A percentile compares a stretch with the other conserved stretches of the same genome.
phyloP scores from a whole-genome alignment of 2,888 invertebrate species.

The Scaptomyza reducta region DNA sequence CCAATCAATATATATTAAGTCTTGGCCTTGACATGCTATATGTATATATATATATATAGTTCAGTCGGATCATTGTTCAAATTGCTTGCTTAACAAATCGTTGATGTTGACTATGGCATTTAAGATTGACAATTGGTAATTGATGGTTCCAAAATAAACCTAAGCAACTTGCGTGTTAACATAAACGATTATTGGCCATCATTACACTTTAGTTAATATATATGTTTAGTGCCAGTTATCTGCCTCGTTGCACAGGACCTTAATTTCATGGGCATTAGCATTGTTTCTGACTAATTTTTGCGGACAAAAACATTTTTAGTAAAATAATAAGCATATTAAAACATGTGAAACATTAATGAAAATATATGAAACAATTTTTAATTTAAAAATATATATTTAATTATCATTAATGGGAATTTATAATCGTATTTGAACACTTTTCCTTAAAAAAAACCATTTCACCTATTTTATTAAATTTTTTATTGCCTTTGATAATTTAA shows the following conservation, averaged over 20 bases:
- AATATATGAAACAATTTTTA: too few relatives aligned
- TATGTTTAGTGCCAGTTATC: neutral
- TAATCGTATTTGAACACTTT: neutral
- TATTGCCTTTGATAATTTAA: neutral
- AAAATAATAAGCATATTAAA: too few relatives aligned
- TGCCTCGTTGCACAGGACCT: neutral
- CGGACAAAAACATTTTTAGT: too few relatives aligned
- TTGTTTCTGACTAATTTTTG: too few relatives aligned
- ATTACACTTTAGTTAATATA: neutral
- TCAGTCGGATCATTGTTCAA: neutral
- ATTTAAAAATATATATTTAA: neutral
- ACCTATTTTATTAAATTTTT: neutral
- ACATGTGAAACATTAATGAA: too few relatives aligned
- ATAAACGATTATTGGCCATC: neutral
- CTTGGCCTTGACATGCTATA: slow-evolving; percentile 34
- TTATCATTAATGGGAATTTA: neutral
- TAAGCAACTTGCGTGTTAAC: neutral
- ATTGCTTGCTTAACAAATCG: neutral
- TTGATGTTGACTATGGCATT: slow-evolving; percentile 2
- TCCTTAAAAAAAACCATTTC: neutral
- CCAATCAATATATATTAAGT: slow-evolving; percentile 60
- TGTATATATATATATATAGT: slow-evolving; percentile 7
- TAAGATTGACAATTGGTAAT: slow-evolving; percentile 13
- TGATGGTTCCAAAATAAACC: slow-evolving; percentile 2
- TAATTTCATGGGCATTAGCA: neutral